Percentiles rank a stretch among this genome's conserved stretches.
phyloP scores from a whole-genome alignment of 2,888 invertebrate species.

The Teleiodes luculella region DNA sequence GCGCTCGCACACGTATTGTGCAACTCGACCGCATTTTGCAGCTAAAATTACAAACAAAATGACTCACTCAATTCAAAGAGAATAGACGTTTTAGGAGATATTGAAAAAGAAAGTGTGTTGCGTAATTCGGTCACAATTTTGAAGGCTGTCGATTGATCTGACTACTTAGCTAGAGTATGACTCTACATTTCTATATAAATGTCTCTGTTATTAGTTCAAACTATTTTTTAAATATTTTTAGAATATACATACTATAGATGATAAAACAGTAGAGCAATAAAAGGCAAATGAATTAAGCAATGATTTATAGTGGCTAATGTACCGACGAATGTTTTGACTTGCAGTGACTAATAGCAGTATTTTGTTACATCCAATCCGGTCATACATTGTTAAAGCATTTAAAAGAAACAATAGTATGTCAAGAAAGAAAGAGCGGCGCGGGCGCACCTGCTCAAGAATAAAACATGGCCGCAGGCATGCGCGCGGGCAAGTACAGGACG shows the following conservation, averaged over 20 bases:
- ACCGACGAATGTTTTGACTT: background rate
- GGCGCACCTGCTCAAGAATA: background rate
- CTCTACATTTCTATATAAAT: no score
- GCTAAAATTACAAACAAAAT: constrained; percentile 15
- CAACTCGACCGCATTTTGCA: constrained; percentile 50
- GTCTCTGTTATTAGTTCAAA: no score
- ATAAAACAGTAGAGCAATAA: no score
- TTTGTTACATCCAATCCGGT: background rate
- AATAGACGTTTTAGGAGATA: constrained; percentile 19
- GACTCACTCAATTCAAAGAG: constrained; percentile 9
- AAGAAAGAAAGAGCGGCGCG: constrained; percentile 3
- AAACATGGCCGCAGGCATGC: background rate
- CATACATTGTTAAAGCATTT: background rate
- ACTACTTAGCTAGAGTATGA: background rate
- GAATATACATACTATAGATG: no score
- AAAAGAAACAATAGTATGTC: constrained; percentile 8
- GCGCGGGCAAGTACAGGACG: background rate
- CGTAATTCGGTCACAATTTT: constrained; percentile 2
- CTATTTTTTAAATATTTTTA: no score
- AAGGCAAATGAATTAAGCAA: no score
- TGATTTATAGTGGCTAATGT: no score
- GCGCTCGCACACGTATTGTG: constrained; percentile 52
- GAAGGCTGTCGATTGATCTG: background rate
- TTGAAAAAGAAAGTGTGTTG: constrained; percentile 27
- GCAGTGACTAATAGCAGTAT: background rate